These are phyloP conservation scores for Pachypeltis micranthus DNA, from an alignment of 1,140 invertebrate species.

Conservation along the genomic window DNA sequence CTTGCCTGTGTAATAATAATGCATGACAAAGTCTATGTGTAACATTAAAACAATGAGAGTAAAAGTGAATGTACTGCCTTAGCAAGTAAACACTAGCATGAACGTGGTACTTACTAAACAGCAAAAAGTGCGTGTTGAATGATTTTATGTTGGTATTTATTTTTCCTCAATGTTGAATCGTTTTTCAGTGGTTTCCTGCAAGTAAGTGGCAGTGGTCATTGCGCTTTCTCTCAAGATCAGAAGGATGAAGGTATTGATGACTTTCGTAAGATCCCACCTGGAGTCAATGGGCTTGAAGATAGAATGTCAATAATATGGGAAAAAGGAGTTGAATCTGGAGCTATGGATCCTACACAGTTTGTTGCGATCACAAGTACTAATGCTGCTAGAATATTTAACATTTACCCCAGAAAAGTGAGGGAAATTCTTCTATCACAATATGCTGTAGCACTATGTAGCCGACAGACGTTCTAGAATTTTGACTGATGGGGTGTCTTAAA, in stretches of 20 bases:
- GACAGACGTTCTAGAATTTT: no score
- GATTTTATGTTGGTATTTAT: no score
- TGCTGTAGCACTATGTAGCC: no score
- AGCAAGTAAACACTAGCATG: no score
- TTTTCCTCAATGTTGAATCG: no score
- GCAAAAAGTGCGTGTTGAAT: no score
- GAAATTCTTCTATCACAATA: not conserved
- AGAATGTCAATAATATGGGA: constrained; percentile 98
- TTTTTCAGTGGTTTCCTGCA: constrained; percentile 51
- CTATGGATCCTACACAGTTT: constrained; percentile 85
- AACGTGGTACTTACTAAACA: no score
- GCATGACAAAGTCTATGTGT: no score
- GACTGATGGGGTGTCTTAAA: no score
- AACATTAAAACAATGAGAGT: no score
- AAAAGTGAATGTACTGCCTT: no score
- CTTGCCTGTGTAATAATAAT: no score
- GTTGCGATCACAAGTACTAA: constrained; percentile 95
- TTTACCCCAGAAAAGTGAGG: constrained; percentile 80
- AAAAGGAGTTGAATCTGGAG: constrained; percentile 82
- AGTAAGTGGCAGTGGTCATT: constrained; percentile 92
- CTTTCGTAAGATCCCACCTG: constrained; percentile 94
- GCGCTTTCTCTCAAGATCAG: constrained; percentile 87
- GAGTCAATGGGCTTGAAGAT: constrained; percentile 95
- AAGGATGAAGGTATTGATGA: constrained; percentile 80
- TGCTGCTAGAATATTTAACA: constrained; percentile 94